Conservation (phyloP, 1,140 invertebrate species). For the Aphelinus atriplicis region DNA sequence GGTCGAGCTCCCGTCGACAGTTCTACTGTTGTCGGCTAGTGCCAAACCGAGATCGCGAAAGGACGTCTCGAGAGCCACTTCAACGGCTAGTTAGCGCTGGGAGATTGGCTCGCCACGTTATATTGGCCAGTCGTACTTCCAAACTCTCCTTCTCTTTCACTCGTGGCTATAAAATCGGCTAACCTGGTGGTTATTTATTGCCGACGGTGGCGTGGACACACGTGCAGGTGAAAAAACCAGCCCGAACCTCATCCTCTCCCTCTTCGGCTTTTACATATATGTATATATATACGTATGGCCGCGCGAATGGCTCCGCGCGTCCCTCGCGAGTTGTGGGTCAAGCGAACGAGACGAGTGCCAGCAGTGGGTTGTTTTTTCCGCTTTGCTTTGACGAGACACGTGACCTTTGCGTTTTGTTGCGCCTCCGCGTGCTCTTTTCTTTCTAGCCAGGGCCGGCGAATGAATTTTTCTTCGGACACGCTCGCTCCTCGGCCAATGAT, state of each 20-base stretch:
- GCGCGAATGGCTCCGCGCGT: not conserved
- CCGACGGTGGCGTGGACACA: conserved; percentile 56
- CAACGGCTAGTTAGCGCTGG: conserved; percentile 33
- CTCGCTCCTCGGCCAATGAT: conserved; percentile 20
- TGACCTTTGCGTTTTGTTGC: not conserved
- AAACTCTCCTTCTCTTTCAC: conserved; percentile 40
- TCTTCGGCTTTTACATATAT: not conserved
- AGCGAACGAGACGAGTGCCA: not conserved
- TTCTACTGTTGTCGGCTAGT: no score
- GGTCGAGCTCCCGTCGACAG: not conserved
- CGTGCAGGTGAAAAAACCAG: conserved; percentile 60
- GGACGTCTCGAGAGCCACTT: not conserved
- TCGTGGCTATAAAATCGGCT: conserved; percentile 63
- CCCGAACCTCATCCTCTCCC: conserved; percentile 22
- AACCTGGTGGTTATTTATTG: conserved; percentile 67
- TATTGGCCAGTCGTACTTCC: conserved; percentile 46
- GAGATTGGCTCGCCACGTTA: conserved; percentile 33
- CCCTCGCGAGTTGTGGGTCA: not conserved
- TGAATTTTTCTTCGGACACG: conserved; percentile 17
- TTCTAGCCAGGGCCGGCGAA: conserved; percentile 7
- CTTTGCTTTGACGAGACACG: not conserved
- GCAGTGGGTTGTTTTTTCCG: no score
- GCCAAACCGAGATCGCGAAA: not conserved
- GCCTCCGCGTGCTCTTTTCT: not conserved
- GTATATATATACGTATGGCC: no score